Conservation (phyloP, 2,797 vertebrate species). For the Acipenser ruthenus region DNA sequence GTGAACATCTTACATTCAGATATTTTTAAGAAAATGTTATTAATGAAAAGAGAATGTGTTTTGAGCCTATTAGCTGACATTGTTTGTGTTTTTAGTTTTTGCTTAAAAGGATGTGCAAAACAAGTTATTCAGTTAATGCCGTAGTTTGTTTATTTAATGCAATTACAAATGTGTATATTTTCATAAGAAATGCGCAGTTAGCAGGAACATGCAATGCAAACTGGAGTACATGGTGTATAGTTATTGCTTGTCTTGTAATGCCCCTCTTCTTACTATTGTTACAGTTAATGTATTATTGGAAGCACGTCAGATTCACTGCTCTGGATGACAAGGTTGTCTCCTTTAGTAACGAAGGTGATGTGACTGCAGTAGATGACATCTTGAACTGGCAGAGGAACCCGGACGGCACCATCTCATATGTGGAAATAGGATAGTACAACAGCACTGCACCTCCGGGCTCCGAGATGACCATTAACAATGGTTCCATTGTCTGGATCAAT, state of each 20-base stretch:
- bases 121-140: too few species aligned
- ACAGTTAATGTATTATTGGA: conserved; percentile 75
- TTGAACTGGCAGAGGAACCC: conserved; percentile 66
- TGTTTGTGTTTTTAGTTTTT: too few species aligned
- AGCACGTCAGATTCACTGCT: conserved; percentile 50
- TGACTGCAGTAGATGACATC: conserved; percentile 66
- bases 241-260: too few species aligned
- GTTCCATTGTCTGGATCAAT: conserved; percentile 68
- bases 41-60: too few species aligned
- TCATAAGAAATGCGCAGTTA: too few species aligned
- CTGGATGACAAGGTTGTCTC: conserved; percentile 50
- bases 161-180: too few species aligned
- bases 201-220: too few species aligned
- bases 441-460: conserved; percentile 23
- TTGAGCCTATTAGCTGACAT: too few species aligned
- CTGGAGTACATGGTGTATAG: background rate
- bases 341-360: conserved; percentile 55
- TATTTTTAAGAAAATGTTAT: too few species aligned
- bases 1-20: too few species aligned
- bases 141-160: too few species aligned
- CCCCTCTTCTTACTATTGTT: conserved; percentile 20
- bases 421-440: conserved; percentile 57
- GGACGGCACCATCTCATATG: conserved; percentile 51
- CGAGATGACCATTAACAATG: conserved; percentile 53
- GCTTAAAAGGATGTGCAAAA: too few species aligned